Percentiles rank a stretch among this genome's conserved stretches.
Conservation (phyloP, 2,888 invertebrate genomes). For the Antheraea assamensis region DNA sequence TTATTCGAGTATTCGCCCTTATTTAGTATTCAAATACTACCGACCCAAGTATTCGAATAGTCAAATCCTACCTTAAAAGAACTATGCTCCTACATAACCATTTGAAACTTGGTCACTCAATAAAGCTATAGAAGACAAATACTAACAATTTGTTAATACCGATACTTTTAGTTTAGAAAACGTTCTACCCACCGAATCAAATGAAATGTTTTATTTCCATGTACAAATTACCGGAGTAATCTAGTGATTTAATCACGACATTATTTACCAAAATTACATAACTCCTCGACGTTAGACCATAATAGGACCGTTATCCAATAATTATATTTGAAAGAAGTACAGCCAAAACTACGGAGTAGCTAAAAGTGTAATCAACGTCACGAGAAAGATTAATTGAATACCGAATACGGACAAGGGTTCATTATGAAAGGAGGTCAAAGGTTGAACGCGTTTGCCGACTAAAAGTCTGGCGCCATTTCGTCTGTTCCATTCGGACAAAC, state of each 20-base stretch:
- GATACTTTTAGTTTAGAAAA: too few species aligned
- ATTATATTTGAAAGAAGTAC: background rate
- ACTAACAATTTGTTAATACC: too few species aligned
- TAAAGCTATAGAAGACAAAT: too few species aligned
- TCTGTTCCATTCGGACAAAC: background rate
- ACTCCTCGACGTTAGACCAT: background rate
- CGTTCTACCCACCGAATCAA: too few species aligned
- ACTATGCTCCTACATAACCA: too few species aligned
- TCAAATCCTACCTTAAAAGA: too few species aligned
- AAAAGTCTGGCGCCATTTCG: constrained; percentile 9
- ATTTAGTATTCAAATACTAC: too few species aligned
- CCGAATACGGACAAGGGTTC: constrained; percentile 12
- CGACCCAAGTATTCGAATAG: too few species aligned
- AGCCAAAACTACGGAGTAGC: background rate
- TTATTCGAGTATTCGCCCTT: too few species aligned
- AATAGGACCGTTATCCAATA: background rate
- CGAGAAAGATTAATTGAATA: constrained; percentile 5
- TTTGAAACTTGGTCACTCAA: too few species aligned
- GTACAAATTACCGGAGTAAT: background rate
- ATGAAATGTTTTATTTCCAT: too few species aligned
- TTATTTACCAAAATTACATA: background rate
- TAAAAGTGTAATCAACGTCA: background rate
- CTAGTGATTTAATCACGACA: background rate
- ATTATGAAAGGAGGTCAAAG: constrained; percentile 4
- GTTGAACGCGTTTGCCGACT: background rate